Conservation (phyloP, 64 coral and sea anemone species). For the Exaiptasia diaphana region DNA sequence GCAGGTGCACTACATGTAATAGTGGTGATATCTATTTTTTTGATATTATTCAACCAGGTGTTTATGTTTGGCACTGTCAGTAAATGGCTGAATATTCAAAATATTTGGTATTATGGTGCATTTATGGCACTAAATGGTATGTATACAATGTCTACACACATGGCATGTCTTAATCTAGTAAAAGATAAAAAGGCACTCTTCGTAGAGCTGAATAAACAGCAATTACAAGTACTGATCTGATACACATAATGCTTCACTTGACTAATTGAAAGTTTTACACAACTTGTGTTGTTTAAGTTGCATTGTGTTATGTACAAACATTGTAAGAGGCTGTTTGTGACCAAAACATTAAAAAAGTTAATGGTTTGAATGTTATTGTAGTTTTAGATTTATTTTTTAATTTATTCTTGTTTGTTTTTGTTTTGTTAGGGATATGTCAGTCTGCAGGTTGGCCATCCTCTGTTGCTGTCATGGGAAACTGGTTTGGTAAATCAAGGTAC, state of each 20-base stretch:
- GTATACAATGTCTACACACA: neutral
- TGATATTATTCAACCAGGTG: conserved; percentile 18
- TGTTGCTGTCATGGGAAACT: conserved; percentile 90
- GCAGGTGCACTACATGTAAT: neutral
- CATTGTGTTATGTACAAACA: too few relatives aligned
- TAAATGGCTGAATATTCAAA: conserved; percentile 82
- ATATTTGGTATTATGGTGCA: conserved; percentile 86
- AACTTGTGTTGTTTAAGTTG: too few relatives aligned
- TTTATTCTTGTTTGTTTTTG: too few relatives aligned
- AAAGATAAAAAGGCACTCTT: too few relatives aligned
- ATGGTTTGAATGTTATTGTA: too few relatives aligned
- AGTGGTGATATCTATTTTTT: neutral
- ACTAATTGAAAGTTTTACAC: too few relatives aligned
- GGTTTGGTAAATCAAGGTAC: conserved; percentile 95
- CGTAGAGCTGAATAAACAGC: too few relatives aligned
- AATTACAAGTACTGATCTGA: too few relatives aligned
- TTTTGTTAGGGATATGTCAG: conserved; percentile 59
- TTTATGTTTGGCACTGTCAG: conserved; percentile 92
- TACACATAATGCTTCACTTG: too few relatives aligned
- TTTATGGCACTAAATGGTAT: conserved; percentile 92
- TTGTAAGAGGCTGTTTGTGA: too few relatives aligned
- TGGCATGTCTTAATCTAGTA: neutral
- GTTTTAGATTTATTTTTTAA: too few relatives aligned
- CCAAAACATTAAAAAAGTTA: too few relatives aligned
- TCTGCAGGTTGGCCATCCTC: conserved; percentile 88